Evolutionary conservation across 1,140 invertebrate species (phyloP), one percentile per base, ranked within the genome.

Genomic region (Euura lappo): DNA sequence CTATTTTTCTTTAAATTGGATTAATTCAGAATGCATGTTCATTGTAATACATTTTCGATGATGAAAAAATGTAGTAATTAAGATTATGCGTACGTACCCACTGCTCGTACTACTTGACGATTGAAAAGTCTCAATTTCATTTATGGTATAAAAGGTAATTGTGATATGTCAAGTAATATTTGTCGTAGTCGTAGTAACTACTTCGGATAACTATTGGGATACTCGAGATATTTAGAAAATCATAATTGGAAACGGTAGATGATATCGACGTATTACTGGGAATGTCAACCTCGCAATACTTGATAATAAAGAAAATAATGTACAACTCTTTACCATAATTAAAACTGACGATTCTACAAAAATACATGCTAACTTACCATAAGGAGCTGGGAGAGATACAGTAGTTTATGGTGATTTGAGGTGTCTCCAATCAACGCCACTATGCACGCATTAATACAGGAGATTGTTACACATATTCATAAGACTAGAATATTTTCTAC

Each of bases 321-420:
- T 4, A 60, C 51, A 10, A 44, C 28, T 43, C 42, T 44, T 67
- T 51, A 72, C 71, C 60, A 76, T 75, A 74, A 77, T 75, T 75
- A 46, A 79, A 75, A 74, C 67, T 72, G 60, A 72, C 51, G 66
- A 42, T 11, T 68, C 66, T 44, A 68, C 44, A 2, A 28, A 67
- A 74, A 74, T 70, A 47, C 86, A 86, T 87, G 86, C 86, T 85
- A 83, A 89, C 89, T 88, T 89, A 90, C 88, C 89, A 89, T 77
- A 71, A 86, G 84, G 73, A 89, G 86, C 89, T 90, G 88, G 71
- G 89, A 90, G 80, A 90, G 84, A 85, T 89, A 90, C 80, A 89
- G 87, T 79, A 90, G 85, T 84, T 89, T 89, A 88, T 89, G 89
- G 75, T 89, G 88, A 85, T 90, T 89, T 71, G 83, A 84, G 75